These are phyloP conservation scores for Columba janthina DNA, from an alignment of 2,113 vertebrate genomes.

Conservation along the genomic window DNA sequence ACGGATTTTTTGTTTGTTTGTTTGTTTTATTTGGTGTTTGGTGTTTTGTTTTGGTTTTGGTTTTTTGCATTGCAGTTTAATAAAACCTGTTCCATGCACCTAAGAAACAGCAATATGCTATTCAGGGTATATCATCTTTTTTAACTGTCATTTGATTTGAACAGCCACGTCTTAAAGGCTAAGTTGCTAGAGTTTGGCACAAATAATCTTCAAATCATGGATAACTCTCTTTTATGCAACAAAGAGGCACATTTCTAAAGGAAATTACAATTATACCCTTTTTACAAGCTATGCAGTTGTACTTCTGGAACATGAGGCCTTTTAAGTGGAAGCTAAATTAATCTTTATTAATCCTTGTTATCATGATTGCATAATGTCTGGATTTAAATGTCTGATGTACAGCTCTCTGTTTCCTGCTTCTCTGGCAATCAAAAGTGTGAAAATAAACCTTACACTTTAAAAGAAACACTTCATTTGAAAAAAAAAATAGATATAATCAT, in stretches of 20 bases:
- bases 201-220: not conserved
- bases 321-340: constrained; percentile 74
- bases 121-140: not conserved
- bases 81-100: not conserved
- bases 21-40: not conserved
- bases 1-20: not conserved
- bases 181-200: not conserved
- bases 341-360: constrained; percentile 79
- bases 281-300: not conserved
- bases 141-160: not conserved
- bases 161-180: not conserved
- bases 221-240: not conserved
- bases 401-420: constrained; percentile 65
- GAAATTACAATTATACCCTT: constrained; percentile 46
- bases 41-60: not conserved
- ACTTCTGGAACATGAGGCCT: constrained; percentile 21
- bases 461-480: constrained; percentile 62
- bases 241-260: constrained; percentile 41
- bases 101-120: not conserved
- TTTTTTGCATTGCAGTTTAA: not conserved
- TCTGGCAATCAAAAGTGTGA: constrained; percentile 78
- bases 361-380: constrained; percentile 75
- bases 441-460: constrained; percentile 79
- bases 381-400: constrained; percentile 67
- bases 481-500: constrained; percentile 64